phyloP scores from a whole-genome alignment of 2,888 invertebrate species.

The Polyommatus icarus region DNA sequence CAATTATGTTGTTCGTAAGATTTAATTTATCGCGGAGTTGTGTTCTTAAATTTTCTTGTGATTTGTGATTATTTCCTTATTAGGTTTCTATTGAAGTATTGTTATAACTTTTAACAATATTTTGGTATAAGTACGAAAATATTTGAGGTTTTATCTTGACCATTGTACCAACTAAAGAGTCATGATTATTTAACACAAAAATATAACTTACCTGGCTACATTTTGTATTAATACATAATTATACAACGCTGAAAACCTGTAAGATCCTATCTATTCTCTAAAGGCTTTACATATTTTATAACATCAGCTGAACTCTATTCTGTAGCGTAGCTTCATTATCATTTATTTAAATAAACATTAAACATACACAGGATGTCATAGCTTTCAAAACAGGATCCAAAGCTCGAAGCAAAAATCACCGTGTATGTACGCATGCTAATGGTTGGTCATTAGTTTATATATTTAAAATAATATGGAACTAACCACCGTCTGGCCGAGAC shows the following conservation, averaged over 20 bases:
- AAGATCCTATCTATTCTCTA: neutral
- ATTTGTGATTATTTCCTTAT: neutral
- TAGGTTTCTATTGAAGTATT: neutral
- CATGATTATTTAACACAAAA: too few species aligned
- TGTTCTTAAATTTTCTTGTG: neutral
- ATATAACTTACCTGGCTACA: neutral
- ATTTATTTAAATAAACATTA: too few species aligned
- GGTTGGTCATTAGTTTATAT: neutral
- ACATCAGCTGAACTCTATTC: neutral
- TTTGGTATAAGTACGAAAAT: too few species aligned
- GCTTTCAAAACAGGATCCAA: too few species aligned
- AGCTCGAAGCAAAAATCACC: too few species aligned
- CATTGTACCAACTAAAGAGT: too few species aligned
- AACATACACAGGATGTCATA: too few species aligned
- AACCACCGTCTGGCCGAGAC: slow-evolving; percentile 46
- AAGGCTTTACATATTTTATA: neutral
- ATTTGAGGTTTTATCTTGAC: too few species aligned
- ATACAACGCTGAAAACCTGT: neutral
- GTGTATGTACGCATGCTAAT: neutral
- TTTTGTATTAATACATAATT: neutral
- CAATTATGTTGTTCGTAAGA: slow-evolving; percentile 30
- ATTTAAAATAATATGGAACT: slow-evolving; percentile 39
- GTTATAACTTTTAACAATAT: too few species aligned
- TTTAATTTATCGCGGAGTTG: neutral
- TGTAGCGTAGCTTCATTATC: neutral